Conservation (phyloP, 2,113 vertebrate species). For the Heptranchias perlo region DNA sequence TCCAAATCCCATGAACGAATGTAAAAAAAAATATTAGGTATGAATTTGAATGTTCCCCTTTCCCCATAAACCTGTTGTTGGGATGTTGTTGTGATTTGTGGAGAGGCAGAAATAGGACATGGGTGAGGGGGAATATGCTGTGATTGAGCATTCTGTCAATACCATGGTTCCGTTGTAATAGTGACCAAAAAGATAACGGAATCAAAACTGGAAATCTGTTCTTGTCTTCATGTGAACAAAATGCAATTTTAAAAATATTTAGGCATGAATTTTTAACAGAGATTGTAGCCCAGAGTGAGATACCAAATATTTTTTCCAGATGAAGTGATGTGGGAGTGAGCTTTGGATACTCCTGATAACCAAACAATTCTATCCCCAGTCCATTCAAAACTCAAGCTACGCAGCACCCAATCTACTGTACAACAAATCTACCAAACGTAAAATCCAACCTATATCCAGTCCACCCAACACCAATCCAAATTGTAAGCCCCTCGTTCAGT, state of each 20-base stretch:
- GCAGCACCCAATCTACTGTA: neutral
- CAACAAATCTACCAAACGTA: neutral
- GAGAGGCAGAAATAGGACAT: neutral
- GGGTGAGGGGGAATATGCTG: neutral
- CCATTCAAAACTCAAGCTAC: neutral
- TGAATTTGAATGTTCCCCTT: neutral
- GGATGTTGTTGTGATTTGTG: neutral
- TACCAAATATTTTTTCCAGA: neutral
- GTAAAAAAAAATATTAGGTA: too few species aligned
- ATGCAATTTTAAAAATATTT: neutral
- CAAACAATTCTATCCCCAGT: neutral
- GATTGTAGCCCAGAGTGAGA: neutral
- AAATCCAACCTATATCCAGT: neutral
- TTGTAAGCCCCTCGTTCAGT: neutral
- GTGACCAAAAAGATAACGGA: neutral
- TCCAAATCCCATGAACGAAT: too few species aligned
- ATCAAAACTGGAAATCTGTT: neutral
- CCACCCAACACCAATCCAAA: neutral
- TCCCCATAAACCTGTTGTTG: neutral
- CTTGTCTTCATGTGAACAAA: neutral
- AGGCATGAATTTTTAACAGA: neutral
- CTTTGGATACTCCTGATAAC: neutral
- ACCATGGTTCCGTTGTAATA: neutral
- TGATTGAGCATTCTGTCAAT: neutral
- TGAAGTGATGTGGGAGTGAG: too few species aligned